A percentile compares a stretch with the other conserved stretches of the same genome.
Conservation (phyloP, 1,140 invertebrate genomes). For the Chironomus tepperi region DNA sequence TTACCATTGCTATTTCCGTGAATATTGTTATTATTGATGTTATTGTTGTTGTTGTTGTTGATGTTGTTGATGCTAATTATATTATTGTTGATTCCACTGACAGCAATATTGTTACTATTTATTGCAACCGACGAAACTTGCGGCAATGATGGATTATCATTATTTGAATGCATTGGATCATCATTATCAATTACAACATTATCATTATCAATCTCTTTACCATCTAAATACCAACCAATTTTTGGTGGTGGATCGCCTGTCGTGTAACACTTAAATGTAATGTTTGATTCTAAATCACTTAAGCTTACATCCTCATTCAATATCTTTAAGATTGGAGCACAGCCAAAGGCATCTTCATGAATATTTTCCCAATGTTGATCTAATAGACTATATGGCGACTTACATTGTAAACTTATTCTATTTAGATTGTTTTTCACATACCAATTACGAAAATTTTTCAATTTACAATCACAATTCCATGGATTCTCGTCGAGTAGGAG, state of each 20-base stretch:
- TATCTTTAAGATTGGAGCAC: conserved; percentile 54
- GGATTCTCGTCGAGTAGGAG: conserved; percentile 74
- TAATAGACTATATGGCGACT: conserved; percentile 48
- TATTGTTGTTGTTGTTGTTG: conserved; percentile 55
- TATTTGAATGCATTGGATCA: not conserved
- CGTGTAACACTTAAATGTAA: conserved; percentile 70
- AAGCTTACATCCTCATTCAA: conserved; percentile 51
- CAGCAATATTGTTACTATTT: conserved; percentile 29
- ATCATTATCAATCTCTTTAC: conserved; percentile 46
- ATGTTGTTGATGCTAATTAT: conserved; percentile 53
- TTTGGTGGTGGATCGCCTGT: conserved; percentile 74
- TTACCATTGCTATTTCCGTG: conserved; percentile 44
- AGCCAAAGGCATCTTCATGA: conserved; percentile 59
- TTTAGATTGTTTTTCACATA: conserved; percentile 58
- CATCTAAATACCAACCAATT: conserved; percentile 74
- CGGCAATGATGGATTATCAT: not conserved
- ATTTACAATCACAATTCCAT: conserved; percentile 79
- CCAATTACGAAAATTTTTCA: conserved; percentile 74
- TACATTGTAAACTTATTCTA: conserved; percentile 54
- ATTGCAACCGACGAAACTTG: not conserved
- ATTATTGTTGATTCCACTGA: conserved; percentile 40
- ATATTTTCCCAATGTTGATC: conserved; percentile 58
- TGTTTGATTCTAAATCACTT: conserved; percentile 61
- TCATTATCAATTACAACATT: conserved; percentile 40
- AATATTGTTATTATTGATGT: conserved; percentile 57